Percentiles rank a stretch among this genome's conserved stretches.
These are phyloP conservation scores for Rambutsinella grinnellia DNA, from an alignment of 2,888 invertebrate species.

Conservation along the genomic window DNA sequence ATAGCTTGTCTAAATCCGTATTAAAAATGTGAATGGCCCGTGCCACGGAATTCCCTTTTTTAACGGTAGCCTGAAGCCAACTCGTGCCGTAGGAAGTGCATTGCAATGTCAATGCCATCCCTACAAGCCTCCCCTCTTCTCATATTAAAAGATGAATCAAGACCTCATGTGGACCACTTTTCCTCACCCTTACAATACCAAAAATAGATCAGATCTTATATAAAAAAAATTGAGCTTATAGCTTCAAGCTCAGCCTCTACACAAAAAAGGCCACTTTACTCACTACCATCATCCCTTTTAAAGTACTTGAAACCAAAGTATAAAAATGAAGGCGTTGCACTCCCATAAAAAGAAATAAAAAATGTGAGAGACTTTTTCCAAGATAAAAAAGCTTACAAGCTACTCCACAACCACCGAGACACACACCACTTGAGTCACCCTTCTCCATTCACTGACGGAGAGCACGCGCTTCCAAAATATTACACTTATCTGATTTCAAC, in stretches of 20 bases:
- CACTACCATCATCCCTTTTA: too few relatives aligned
- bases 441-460: neutral
- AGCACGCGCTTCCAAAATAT: too few relatives aligned
- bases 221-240: neutral
- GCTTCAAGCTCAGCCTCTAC: neutral
- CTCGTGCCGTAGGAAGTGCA: constrained; percentile 18
- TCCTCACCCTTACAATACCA: constrained; percentile 2
- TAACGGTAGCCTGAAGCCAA: neutral
- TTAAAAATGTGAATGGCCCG: too few relatives aligned
- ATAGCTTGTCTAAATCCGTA: too few relatives aligned
- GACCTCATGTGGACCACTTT: constrained; percentile 15
- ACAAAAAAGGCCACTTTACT: too few relatives aligned
- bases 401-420: neutral
- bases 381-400: too few relatives aligned
- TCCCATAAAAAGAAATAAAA: too few relatives aligned
- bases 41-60: constrained; percentile 9
- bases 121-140: neutral
- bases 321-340: too few relatives aligned
- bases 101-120: neutral
- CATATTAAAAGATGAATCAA: constrained; percentile 28
- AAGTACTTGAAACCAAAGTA: too few relatives aligned
- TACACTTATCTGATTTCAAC: neutral
- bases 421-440: constrained; percentile 1
- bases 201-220: constrained; percentile 23
- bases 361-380: too few relatives aligned